phyloP scores from a whole-genome alignment of 2,888 invertebrate genomes.

The Parapristionchus giblindavisi region DNA sequence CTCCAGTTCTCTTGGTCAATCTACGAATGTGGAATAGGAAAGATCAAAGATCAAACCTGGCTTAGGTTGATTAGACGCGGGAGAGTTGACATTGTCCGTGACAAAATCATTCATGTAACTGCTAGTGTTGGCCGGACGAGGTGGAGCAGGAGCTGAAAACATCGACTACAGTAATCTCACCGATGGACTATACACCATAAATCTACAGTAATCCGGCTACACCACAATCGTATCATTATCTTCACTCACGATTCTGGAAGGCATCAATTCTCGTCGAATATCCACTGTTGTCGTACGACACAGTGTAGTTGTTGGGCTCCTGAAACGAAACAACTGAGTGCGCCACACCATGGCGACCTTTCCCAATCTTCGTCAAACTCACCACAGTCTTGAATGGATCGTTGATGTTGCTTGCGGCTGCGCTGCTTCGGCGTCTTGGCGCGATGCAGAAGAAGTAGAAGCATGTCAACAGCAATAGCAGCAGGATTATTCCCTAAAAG shows the following conservation, averaged over 20 bases:
- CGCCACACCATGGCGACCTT: no score
- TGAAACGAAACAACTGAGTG: no score
- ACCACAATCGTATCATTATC: background rate
- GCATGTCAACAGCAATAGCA: slow-evolving; percentile 29
- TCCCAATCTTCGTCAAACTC: background rate
- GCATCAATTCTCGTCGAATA: slow-evolving; percentile 30
- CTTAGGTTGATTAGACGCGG: background rate
- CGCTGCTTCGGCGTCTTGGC: background rate
- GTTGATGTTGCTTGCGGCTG: background rate
- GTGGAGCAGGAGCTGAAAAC: slow-evolving; percentile 10
- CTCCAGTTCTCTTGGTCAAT: background rate
- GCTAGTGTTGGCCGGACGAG: background rate
- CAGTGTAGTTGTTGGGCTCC: slow-evolving; percentile 15
- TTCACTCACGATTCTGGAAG: slow-evolving; percentile 27
- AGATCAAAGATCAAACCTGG: background rate
- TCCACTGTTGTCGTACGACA: slow-evolving; percentile 29
- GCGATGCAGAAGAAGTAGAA: slow-evolving; percentile 35
- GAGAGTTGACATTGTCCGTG: slow-evolving; percentile 16
- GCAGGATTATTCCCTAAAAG: slow-evolving; percentile 38
- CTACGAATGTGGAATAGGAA: background rate
- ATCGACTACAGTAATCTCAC: background rate
- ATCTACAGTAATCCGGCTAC: no score
- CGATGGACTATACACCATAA: no score
- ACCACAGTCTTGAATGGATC: slow-evolving; percentile 33
- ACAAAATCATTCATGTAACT: slow-evolving; percentile 21